phyloP scores from a whole-genome alignment of 2,797 vertebrate species.

The Etheostoma perlongum region DNA sequence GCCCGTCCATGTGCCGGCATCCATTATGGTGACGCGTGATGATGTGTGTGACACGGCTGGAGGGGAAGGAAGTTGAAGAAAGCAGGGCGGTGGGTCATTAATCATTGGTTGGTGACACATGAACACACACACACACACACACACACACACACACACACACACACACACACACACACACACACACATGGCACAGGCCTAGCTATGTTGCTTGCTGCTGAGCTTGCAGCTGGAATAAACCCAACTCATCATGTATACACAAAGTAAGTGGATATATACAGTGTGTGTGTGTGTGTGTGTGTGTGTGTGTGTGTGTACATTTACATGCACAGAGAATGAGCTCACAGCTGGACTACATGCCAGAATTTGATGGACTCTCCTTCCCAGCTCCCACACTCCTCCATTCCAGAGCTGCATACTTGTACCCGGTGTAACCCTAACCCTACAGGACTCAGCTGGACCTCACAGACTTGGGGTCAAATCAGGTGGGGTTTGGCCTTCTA shows the following conservation, averaged over 20 bases:
- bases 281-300: neutral
- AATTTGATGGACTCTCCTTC: conserved; percentile 33
- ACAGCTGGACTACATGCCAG: conserved; percentile 51
- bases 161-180: conserved; percentile 46
- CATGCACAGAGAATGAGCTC: conserved; percentile 47
- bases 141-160: conserved; percentile 32
- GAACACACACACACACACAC: conserved; percentile 52
- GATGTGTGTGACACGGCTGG: conserved; percentile 77
- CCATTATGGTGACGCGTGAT: conserved; percentile 74
- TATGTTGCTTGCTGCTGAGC: conserved; percentile 49
- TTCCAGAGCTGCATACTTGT: conserved; percentile 33
- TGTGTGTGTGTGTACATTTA: neutral
- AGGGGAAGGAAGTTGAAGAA: conserved; percentile 82
- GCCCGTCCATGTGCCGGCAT: conserved; percentile 63
- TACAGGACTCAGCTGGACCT: conserved; percentile 39
- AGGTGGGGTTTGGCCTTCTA: conserved; percentile 23
- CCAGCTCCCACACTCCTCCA: conserved; percentile 28
- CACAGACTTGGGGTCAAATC: conserved; percentile 40
- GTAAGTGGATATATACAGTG: conserved; percentile 27
- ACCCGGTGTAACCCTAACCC: conserved; percentile 4
- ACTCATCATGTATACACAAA: conserved; percentile 44
- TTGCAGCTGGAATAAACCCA: conserved; percentile 60
- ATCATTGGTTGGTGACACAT: conserved; percentile 79
- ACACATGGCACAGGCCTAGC: conserved; percentile 17
- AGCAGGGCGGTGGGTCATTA: conserved; percentile 79